These are phyloP conservation scores for Agrilus planipennis DNA, from an alignment of 1,140 invertebrate genomes.

Conservation along the genomic window DNA sequence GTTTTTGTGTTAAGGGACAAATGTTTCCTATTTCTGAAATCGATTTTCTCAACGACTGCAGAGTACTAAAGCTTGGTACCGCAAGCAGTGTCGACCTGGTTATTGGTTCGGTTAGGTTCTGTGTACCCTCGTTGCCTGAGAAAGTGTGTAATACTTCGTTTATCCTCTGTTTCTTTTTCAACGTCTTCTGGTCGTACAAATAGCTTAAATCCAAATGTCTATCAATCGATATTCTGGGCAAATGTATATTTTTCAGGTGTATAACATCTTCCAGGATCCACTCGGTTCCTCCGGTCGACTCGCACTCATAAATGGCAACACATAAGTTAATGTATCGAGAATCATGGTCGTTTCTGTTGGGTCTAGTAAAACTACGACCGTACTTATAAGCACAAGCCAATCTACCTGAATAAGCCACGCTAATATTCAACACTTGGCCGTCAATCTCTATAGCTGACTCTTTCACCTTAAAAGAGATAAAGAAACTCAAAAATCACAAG, in stretches of 20 bases:
- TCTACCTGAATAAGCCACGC: slow-evolving; percentile 91
- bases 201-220: slow-evolving; percentile 70
- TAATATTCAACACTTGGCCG: slow-evolving; percentile 83
- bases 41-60: slow-evolving; percentile 77
- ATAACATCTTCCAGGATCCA: slow-evolving; percentile 99
- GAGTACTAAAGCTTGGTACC: slow-evolving; percentile 84
- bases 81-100: slow-evolving; percentile 59
- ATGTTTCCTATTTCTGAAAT: slow-evolving; percentile 87
- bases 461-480: slow-evolving; percentile 31
- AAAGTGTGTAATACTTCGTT: slow-evolving; percentile 55
- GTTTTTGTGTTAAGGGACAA: slow-evolving; percentile 75
- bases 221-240: slow-evolving; percentile 69
- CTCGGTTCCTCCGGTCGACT: slow-evolving; percentile 94
- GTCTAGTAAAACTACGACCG: slow-evolving; percentile 71
- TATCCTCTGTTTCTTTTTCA: slow-evolving; percentile 64
- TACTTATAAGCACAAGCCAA: slow-evolving; percentile 95
- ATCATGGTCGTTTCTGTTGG: slow-evolving; percentile 62
- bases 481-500: slow-evolving; percentile 9
- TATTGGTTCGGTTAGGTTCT: slow-evolving; percentile 42
- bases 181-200: slow-evolving; percentile 66
- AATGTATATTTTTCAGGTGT: slow-evolving; percentile 75
- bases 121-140: slow-evolving; percentile 49
- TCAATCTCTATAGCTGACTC: slow-evolving; percentile 68
- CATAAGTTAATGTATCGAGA: slow-evolving; percentile 85
- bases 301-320: slow-evolving; percentile 98